Percentiles rank a stretch among this genome's conserved stretches.
Conservation (phyloP, 2,113 vertebrate genomes). For the Albula glossodonta region DNA sequence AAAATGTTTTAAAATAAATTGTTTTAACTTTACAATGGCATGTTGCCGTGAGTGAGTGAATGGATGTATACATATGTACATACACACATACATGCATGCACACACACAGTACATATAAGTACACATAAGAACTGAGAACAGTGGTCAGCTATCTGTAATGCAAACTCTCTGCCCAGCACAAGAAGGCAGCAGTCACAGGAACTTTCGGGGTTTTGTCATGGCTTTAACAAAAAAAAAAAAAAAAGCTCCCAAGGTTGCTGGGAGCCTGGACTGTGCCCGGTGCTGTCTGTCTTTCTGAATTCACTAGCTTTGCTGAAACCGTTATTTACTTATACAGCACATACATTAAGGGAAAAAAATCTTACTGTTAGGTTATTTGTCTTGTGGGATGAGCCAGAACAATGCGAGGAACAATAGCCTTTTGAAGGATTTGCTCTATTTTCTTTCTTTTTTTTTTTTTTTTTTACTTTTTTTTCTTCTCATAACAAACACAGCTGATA, state of each 20-base stretch:
- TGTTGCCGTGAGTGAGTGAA: no score
- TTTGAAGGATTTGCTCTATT: conserved; percentile 14
- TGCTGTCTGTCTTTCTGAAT: not conserved
- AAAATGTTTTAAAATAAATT: no score
- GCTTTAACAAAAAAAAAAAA: no score
- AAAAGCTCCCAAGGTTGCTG: not conserved
- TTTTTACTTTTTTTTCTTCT: not conserved
- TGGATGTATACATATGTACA: not conserved
- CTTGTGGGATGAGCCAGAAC: conserved; percentile 9
- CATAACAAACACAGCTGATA: conserved; percentile 1
- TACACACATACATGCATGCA: no score
- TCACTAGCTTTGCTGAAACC: conserved; percentile 6
- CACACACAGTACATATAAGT: not conserved
- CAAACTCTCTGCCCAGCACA: no score
- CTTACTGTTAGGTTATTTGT: conserved; percentile 3
- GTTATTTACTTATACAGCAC: not conserved
- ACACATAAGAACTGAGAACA: no score
- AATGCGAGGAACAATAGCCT: conserved; percentile 17
- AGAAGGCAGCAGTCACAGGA: no score
- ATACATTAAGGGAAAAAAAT: not conserved
- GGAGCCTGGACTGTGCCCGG: not conserved
- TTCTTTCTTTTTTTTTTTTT: no score
- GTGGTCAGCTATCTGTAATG: no score
- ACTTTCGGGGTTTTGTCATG: no score
- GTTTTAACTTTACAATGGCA: no score